Evolutionary conservation across 2,113 vertebrate species (phyloP).

Genomic region (Pseudorhombus dupliciocellatus): DNA sequence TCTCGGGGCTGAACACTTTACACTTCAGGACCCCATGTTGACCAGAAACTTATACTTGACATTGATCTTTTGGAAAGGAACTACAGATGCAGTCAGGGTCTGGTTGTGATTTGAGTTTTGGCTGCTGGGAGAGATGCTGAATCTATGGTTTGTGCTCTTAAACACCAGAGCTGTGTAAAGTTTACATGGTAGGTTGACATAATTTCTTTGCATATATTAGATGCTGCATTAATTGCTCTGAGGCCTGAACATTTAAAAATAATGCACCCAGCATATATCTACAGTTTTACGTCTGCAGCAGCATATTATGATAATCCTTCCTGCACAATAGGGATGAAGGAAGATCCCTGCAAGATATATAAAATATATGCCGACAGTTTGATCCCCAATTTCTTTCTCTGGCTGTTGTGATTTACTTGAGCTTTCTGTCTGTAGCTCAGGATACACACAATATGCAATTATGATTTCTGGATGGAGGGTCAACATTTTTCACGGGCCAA

Average conservation of each 20-base stretch:
- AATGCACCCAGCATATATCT: not conserved
- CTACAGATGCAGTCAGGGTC: constrained; percentile 2
- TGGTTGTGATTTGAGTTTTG: constrained; percentile 36
- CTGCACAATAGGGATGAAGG: constrained; percentile 24
- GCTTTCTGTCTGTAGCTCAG: constrained; percentile 38
- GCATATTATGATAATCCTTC: constrained; percentile 40
- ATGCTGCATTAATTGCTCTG: not conserved
- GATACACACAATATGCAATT: constrained; percentile 19
- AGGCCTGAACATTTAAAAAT: not conserved
- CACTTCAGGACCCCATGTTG: constrained; percentile 63
- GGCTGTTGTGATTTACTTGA: constrained; percentile 28
- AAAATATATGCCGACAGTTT: constrained; percentile 4
- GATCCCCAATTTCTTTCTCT: constrained; percentile 39
- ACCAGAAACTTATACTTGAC: constrained; percentile 57
- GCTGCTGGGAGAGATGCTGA: not conserved
- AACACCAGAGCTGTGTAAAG: constrained; percentile 1
- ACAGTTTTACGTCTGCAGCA: constrained; percentile 15
- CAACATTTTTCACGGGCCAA: constrained; percentile 21
- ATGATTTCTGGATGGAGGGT: constrained; percentile 35
- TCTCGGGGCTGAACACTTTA: constrained; percentile 60
- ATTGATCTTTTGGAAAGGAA: constrained; percentile 35
- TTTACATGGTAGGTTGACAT: not conserved
- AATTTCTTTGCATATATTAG: constrained; percentile 6
- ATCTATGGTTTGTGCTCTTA: not conserved
- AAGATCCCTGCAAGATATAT: constrained; percentile 26